Percentiles rank a stretch among this genome's conserved stretches.
These are phyloP conservation scores for Carassius gibelio DNA, from an alignment of 2,113 vertebrate genomes.

Conservation along the genomic window DNA sequence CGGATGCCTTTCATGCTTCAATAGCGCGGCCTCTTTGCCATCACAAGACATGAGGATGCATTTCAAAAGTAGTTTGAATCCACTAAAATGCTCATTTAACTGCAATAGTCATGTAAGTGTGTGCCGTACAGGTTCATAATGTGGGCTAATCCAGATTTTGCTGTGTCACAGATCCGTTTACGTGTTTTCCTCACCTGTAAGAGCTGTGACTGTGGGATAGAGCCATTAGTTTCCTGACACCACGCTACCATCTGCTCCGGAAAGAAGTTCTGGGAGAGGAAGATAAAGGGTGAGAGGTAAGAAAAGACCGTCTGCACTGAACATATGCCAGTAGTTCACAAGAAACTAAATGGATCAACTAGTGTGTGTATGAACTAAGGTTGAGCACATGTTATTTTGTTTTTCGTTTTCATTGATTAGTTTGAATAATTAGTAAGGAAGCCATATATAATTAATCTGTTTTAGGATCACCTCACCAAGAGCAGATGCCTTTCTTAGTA, in stretches of 20 bases:
- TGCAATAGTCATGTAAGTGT: not conserved
- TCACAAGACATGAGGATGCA: constrained; percentile 1
- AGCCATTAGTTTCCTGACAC: constrained; percentile 92
- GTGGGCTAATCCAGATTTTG: constrained; percentile 7
- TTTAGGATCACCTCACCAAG: not conserved
- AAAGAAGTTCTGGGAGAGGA: constrained; percentile 87
- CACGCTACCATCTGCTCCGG: constrained; percentile 97
- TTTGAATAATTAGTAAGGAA: not conserved
- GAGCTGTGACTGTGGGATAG: constrained; percentile 88
- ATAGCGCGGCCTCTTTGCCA: not conserved
- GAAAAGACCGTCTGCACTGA: not conserved
- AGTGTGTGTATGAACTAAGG: not conserved
- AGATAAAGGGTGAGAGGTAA: constrained; percentile 39
- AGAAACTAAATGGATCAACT: not conserved
- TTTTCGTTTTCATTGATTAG: too few species aligned
- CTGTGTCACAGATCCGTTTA: not conserved
- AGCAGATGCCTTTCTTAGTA: not conserved
- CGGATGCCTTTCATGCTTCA: constrained; percentile 27
- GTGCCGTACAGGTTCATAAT: not conserved
- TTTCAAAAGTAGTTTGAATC: not conserved
- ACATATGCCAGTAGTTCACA: not conserved
- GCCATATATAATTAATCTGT: not conserved
- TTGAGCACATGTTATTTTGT: not conserved
- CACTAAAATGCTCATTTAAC: not conserved
- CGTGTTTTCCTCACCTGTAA: constrained; percentile 80